phyloP scores from a whole-genome alignment of 2,113 vertebrate genomes.

The Tragelaphus imberbis region DNA sequence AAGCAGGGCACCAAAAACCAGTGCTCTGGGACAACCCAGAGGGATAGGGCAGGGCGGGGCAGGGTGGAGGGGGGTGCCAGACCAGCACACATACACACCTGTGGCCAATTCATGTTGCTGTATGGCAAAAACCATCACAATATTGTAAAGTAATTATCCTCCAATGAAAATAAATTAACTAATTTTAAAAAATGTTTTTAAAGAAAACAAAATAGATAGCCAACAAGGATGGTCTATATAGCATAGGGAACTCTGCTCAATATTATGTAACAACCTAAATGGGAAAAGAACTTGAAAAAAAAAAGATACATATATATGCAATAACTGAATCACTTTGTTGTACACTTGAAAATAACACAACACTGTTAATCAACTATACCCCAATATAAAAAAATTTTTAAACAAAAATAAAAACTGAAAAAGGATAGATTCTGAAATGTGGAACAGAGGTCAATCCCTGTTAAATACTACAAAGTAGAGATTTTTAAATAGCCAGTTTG shows the following conservation, averaged over 20 bases:
- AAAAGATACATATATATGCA: not conserved
- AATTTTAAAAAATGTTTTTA: not conserved
- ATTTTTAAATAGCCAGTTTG: not conserved
- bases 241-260: not conserved
- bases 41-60: accelerated
- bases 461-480: not conserved
- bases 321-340: not conserved
- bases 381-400: not conserved
- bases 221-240: not conserved
- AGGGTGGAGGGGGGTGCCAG: accelerated
- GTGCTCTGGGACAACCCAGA: not conserved
- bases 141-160: not conserved
- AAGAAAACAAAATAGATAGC: not conserved
- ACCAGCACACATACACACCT: not conserved
- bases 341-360: not conserved
- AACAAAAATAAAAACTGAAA: not conserved
- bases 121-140: not conserved
- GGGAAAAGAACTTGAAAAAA: not conserved
- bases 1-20: not conserved
- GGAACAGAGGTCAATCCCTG: not conserved
- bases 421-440: not conserved
- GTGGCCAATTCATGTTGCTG: not conserved
- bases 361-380: not conserved
- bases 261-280: not conserved
- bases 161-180: not conserved